These are phyloP conservation scores for Drosophila ezoana DNA, from an alignment of 2,888 invertebrate genomes.

Conservation along the genomic window DNA sequence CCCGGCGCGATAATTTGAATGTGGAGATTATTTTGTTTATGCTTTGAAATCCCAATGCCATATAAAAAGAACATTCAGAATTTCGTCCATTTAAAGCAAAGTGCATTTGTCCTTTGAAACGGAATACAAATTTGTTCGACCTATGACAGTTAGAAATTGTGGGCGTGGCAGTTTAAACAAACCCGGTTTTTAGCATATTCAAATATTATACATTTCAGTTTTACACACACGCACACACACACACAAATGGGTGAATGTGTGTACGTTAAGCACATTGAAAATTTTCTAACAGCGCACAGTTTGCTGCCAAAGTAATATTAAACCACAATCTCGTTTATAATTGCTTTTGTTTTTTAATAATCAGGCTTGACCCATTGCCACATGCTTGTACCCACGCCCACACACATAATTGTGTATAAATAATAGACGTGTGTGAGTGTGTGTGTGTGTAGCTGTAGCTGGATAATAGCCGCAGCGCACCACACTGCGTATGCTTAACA, in stretches of 20 bases:
- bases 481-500: conserved; percentile 67
- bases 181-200: conserved; percentile 25
- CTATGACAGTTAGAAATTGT: conserved; percentile 48
- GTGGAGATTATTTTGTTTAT: too few species aligned
- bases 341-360: conserved; percentile 79
- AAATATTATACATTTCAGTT: conserved; percentile 62
- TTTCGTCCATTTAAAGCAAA: background rate
- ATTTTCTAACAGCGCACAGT: conserved; percentile 59
- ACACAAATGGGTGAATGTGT: background rate
- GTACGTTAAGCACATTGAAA: conserved; percentile 27
- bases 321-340: conserved; percentile 62
- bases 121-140: conserved; percentile 23
- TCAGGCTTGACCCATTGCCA: conserved; percentile 65
- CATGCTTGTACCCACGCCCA: conserved; percentile 11
- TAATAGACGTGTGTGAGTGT: conserved; percentile 13
- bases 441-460: conserved; percentile 18
- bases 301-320: conserved; percentile 56
- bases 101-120: background rate
- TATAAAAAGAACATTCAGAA: background rate
- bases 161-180: conserved; percentile 37
- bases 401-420: conserved; percentile 11
- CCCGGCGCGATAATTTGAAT: too few species aligned
- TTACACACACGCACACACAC: conserved; percentile 7
- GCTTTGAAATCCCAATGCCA: background rate
- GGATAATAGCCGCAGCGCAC: conserved; percentile 49